These are phyloP conservation scores for Brachionus angularis DNA, from an alignment of 1,140 invertebrate species.

Conservation along the genomic window DNA sequence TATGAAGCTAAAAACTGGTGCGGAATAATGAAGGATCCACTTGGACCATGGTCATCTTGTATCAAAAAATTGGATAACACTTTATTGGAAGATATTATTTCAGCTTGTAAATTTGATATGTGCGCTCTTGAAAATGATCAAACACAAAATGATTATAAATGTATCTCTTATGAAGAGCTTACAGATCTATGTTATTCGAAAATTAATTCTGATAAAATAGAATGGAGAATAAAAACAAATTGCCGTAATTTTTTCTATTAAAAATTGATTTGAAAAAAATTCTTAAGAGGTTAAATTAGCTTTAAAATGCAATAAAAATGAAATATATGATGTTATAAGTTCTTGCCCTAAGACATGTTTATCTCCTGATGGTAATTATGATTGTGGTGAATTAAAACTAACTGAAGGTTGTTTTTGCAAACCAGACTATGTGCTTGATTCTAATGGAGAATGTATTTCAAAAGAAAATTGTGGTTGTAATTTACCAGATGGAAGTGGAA, in stretches of 20 bases:
- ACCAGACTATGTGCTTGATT: background rate
- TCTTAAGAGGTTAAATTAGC: background rate
- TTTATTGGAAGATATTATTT: background rate
- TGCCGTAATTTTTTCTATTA: constrained; percentile 4
- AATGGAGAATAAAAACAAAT: background rate
- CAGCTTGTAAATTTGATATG: constrained; percentile 20
- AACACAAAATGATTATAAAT: constrained; percentile 27
- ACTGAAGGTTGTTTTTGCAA: constrained; percentile 38
- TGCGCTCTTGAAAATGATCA: constrained; percentile 7
- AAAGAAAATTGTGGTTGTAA: constrained; percentile 18
- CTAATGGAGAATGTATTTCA: background rate
- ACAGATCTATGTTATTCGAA: background rate
- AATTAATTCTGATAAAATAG: background rate
- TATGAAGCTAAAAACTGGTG: constrained; percentile 27
- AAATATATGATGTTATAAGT: background rate
- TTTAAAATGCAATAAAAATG: background rate
- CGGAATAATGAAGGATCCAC: constrained; percentile 2
- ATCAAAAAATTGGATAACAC: background rate
- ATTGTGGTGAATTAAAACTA: constrained; percentile 3
- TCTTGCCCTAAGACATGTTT: constrained; percentile 24
- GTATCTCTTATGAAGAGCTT: constrained; percentile 11
- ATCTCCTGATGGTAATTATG: background rate
- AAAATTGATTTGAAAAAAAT: background rate
- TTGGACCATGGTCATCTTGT: constrained; percentile 14
- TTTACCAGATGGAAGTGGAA: background rate